These are phyloP conservation scores for Epinephelus malabaricus DNA, from an alignment of 2,797 vertebrate species.

Conservation along the genomic window DNA sequence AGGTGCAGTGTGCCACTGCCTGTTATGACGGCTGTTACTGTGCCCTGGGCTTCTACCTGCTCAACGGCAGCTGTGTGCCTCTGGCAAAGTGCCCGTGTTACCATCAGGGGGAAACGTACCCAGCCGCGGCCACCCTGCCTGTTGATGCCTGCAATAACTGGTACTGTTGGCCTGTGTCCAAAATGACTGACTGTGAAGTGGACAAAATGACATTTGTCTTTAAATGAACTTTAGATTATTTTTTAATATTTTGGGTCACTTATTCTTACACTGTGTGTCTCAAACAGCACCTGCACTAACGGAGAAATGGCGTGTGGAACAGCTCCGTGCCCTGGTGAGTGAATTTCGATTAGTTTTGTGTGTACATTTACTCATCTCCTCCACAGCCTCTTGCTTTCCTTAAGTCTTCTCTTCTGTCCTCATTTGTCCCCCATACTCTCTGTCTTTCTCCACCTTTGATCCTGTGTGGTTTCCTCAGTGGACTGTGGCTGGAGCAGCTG, in stretches of 20 bases:
- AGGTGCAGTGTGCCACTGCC: conserved; percentile 87
- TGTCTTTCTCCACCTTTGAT: background rate
- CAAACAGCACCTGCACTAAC: conserved; percentile 86
- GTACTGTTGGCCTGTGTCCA: conserved; percentile 70
- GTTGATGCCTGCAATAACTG: conserved; percentile 91
- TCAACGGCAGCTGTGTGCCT: conserved; percentile 87
- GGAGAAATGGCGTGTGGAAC: conserved; percentile 89
- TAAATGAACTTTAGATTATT: background rate
- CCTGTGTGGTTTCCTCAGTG: conserved; percentile 76
- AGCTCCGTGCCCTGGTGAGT: conserved; percentile 87
- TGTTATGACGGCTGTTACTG: conserved; percentile 91
- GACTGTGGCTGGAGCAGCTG: conserved; percentile 93
- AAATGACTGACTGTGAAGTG: background rate
- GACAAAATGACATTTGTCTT: background rate
- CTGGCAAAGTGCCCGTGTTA: conserved; percentile 86
- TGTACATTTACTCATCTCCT: background rate
- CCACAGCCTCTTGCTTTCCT: background rate
- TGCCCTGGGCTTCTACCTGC: conserved; percentile 85
- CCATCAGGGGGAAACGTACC: conserved; percentile 83
- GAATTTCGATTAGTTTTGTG: background rate
- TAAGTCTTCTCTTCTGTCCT: background rate
- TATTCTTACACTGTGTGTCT: conserved; percentile 7
- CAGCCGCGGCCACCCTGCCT: conserved; percentile 61
- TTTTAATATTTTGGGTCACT: background rate
- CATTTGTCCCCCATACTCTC: background rate